phyloP scores from a whole-genome alignment of 1,140 invertebrate species.

The Tetragnatha versicolor region DNA sequence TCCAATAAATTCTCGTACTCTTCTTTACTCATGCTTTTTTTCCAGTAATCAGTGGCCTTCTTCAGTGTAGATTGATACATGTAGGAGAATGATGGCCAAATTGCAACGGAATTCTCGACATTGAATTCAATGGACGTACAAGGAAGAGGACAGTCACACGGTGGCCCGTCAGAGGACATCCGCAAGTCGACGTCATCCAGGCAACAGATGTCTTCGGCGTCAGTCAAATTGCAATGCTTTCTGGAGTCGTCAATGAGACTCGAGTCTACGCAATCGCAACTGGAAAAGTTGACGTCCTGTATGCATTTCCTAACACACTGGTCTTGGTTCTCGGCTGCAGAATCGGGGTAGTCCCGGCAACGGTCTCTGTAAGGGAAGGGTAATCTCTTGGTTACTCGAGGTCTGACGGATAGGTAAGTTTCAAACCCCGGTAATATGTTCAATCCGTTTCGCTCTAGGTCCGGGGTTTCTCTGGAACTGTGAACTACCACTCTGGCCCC shows the following conservation, averaged over 20 bases:
- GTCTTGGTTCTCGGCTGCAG: neutral
- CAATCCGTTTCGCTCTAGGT: neutral
- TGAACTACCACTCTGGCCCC: neutral
- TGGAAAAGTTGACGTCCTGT: neutral
- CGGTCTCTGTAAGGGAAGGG: neutral
- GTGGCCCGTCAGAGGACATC: neutral
- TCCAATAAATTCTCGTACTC: neutral
- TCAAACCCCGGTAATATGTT: neutral
- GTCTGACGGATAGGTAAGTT: neutral
- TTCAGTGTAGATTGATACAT: too few species aligned
- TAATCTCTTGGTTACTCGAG: neutral
- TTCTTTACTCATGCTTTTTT: neutral
- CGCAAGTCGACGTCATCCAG: neutral
- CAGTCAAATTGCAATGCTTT: neutral
- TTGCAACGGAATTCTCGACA: neutral
- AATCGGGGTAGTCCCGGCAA: neutral
- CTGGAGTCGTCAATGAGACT: neutral
- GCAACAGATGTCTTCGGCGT: neutral
- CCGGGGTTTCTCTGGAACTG: neutral
- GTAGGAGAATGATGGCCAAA: neutral
- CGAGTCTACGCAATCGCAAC: neutral
- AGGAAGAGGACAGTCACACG: neutral
- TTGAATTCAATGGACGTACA: neutral
- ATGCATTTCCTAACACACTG: neutral
- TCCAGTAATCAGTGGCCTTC: neutral